Percentiles rank a stretch among this genome's conserved stretches.
phyloP scores from a whole-genome alignment of 2,888 invertebrate species.

The Machimus atricapillus region DNA sequence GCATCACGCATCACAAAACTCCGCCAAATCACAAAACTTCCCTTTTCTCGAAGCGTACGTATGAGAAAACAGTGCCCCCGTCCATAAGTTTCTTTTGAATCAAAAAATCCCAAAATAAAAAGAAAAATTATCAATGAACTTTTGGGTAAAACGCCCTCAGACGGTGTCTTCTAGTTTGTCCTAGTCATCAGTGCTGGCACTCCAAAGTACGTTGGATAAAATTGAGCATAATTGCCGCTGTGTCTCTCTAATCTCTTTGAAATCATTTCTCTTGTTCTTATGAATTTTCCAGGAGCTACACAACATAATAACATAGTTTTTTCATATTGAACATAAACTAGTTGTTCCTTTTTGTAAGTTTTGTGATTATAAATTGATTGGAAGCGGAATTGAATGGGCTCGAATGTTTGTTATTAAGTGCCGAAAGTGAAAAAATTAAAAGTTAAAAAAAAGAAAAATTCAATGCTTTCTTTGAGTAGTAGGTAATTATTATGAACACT shows the following conservation, averaged over 20 bases:
- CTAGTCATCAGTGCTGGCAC: conserved; percentile 27
- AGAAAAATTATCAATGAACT: neutral
- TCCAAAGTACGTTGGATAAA: conserved; percentile 10
- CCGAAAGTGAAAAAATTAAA: conserved; percentile 10
- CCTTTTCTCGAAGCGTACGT: neutral
- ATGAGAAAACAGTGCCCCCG: neutral
- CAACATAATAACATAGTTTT: neutral
- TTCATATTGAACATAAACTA: conserved; percentile 32
- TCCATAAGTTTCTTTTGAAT: neutral
- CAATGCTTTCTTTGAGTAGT: conserved; percentile 41
- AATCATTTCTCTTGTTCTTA: conserved; percentile 20
- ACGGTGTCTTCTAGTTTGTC: conserved; percentile 25
- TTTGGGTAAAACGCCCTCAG: neutral
- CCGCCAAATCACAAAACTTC: neutral
- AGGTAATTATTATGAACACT: conserved; percentile 8
- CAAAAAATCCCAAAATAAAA: too few relatives aligned
- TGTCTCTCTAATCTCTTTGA: neutral
- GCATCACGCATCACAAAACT: neutral
- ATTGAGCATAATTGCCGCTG: neutral
- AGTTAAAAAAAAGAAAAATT: conserved; percentile 24
- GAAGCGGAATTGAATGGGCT: neutral
- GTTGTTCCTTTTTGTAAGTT: conserved; percentile 36
- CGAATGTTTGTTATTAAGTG: conserved; percentile 33
- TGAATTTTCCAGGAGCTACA: conserved; percentile 35
- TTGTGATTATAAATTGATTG: conserved; percentile 30